Evolutionary conservation across 2,113 vertebrate species (phyloP), one percentile per base, ranked within the genome.

Genomic region (Aramus guarauna): DNA sequence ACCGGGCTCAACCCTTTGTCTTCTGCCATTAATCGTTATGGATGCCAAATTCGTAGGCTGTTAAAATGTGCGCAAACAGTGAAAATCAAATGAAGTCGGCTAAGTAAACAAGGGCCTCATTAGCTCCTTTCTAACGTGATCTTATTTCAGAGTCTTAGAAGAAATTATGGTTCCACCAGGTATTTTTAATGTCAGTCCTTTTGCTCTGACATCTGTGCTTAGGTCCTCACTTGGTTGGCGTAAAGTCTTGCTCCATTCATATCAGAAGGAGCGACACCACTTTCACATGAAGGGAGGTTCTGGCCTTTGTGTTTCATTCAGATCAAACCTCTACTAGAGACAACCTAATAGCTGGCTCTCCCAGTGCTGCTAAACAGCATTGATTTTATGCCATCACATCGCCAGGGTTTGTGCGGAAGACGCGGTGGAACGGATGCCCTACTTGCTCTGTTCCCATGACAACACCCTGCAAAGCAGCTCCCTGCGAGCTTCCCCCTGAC

Each of bases 371-470:
- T 36, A 36, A 39, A 5, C 30, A 0, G 11, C 88, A 88, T 41
- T 26, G 83, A 88, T 97, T 95, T 85, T 59, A n/a, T 86, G 67
- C 75, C 41, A 8, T 68, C 0, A 6, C 47, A 2, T 50, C 58
- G 41, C 50, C 71, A 64, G 87, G 48, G 58, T 32, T 36, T 17
- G n/a, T 26, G 85, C 6, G 41, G 76, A 88, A 91, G 85, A 43
- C 12, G 3, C 6, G 1, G 91, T 56, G 15, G 15, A 2, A 72
- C 10, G 5, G 29, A 48, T 94, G 96, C 85, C 97, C 97, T 95
- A 92, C 92, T 96, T 97, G 94, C 88, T 76, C 60, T 11, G 97
- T 98, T 98, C 92, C 97, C 95, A 97, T 97, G 96, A 90, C 96
- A 97, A 98, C 96, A 17, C 12, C 79, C 67, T 87, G 92, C 88